phyloP scores from a whole-genome alignment of 2,888 invertebrate genomes.

The Pachydiplax longipennis region DNA sequence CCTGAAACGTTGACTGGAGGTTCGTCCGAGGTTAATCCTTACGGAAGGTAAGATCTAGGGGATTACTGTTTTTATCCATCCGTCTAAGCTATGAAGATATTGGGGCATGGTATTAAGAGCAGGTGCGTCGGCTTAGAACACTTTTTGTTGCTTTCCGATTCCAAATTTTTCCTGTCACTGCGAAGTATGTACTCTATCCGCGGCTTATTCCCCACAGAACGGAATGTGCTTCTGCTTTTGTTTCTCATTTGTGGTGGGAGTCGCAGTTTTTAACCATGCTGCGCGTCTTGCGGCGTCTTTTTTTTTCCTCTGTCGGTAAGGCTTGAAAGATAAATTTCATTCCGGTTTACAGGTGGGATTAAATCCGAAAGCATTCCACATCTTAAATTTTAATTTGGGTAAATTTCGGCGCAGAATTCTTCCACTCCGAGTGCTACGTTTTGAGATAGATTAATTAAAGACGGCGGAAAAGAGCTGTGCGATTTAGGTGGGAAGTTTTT shows the following conservation, averaged over 20 bases:
- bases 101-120: neutral
- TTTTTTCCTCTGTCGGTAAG: neutral
- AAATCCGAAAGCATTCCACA: neutral
- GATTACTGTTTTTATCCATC: neutral
- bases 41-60: neutral
- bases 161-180: neutral
- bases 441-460: too few relatives aligned
- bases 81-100: neutral
- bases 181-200: neutral
- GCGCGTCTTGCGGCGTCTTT: neutral
- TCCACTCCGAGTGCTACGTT: too few relatives aligned
- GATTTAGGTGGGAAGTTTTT: too few relatives aligned
- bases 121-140: neutral
- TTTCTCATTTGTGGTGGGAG: neutral
- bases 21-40: slow-evolving; percentile 23
- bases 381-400: too few relatives aligned
- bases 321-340: neutral
- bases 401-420: too few relatives aligned
- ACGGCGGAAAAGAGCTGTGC: too few relatives aligned
- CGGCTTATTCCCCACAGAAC: neutral
- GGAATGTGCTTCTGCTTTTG: neutral
- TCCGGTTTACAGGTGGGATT: neutral
- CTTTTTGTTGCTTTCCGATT: neutral
- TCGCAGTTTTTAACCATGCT: neutral
- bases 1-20: slow-evolving; percentile 3